Base-by-base conservation (phyloP, 1,140 invertebrate species). In the Nasonia vitripennis region DNA sequence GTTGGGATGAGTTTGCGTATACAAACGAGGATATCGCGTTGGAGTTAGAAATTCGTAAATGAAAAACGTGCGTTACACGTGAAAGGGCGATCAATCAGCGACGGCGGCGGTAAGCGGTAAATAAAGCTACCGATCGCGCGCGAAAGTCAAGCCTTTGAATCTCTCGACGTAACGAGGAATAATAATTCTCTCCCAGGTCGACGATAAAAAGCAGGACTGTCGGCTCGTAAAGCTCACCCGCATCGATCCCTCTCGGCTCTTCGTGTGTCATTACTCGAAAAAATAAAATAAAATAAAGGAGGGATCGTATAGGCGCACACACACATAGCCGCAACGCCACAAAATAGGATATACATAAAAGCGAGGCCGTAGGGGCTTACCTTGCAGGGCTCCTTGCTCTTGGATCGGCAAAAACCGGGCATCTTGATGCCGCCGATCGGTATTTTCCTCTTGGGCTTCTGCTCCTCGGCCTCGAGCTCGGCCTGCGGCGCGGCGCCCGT, bases 391-490 rank as follows among this genome's bases (percentile, higher is more conserved):
- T 96, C 95, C 89, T 96, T 96, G 87, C 96, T 96, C 89, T 96
- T 96, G 87, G 95, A 96, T 86, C 95, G 95, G 83, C 96, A 97
- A 89, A 97, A 96, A 45, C 96, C 96, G 7, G 96, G 96, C 95
- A 97, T 96, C 93, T 97, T 96, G 75, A 97, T 96, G 17, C 96
- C 96, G 51, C 96, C 96, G 87, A 97, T 97, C 3, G 96, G 96
- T 89, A 97, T 97, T 90, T 96, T 97, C 87, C 90, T 93, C 90
- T 96, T 96, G 11, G 96, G 96, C 88, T 96, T 96, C 2, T 94
- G 94, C 78, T 94, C 94, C 37, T 95, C 94, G 41, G 90, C 87
- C 85, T 91, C 93, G 78, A 45, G 48, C 88, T 94, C 94, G 6
- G 90, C 83, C 41, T 93, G 89, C 71, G 90, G 88, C 85, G 91